These are phyloP conservation scores for Tapirus terrestris DNA, from an alignment of 2,113 vertebrate species.

Conservation along the genomic window DNA sequence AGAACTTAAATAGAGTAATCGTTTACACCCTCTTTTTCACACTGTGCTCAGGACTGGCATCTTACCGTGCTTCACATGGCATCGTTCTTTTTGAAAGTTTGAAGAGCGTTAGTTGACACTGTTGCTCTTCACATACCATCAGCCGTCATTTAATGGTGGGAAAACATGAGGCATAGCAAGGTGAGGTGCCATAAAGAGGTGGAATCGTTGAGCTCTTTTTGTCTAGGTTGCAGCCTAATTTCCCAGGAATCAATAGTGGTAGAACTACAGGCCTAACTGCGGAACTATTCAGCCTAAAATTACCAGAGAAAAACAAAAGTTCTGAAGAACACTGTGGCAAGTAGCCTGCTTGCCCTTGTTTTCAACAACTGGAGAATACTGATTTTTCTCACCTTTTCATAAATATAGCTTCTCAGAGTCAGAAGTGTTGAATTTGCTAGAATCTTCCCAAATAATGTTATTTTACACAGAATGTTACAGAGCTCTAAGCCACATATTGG, in stretches of 20 bases:
- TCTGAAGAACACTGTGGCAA: background rate
- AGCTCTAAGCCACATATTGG: background rate
- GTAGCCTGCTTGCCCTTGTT: background rate
- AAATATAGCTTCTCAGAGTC: background rate
- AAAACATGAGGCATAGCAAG: background rate
- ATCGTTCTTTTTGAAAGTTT: background rate
- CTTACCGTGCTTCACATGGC: background rate
- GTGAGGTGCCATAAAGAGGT: background rate
- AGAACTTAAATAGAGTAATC: background rate
- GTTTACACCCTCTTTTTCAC: too few species aligned
- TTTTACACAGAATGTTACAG: background rate
- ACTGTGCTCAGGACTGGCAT: accelerated
- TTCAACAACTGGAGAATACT: background rate
- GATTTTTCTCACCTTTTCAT: background rate
- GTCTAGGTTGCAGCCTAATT: background rate
- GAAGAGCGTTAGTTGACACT: background rate
- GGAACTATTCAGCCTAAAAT: background rate
- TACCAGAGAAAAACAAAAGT: background rate
- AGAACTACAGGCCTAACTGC: background rate
- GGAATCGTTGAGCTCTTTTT: too few species aligned
- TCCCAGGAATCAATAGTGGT: background rate
- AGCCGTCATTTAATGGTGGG: background rate
- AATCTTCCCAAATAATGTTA: background rate
- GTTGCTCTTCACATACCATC: background rate
- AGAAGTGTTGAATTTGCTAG: background rate